Conservation (phyloP, 1,140 invertebrate species). For the Cyphomyrmex costatus region DNA sequence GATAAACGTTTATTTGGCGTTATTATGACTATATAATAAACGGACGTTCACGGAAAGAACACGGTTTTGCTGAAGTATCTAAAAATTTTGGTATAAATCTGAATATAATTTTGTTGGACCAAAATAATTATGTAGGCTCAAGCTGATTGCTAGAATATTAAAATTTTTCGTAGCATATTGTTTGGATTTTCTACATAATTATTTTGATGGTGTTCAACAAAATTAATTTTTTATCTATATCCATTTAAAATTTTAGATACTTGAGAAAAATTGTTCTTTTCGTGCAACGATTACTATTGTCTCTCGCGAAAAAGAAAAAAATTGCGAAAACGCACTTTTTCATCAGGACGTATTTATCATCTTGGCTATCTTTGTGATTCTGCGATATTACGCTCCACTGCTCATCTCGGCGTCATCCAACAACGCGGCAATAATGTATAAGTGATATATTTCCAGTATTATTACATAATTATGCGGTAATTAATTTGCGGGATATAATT, state of each 20-base stretch:
- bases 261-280: too few species aligned
- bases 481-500: conserved; percentile 59
- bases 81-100: too few species aligned
- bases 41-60: not conserved
- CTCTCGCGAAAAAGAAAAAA: too few species aligned
- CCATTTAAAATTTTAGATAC: too few species aligned
- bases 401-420: not conserved
- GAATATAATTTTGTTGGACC: too few species aligned
- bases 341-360: not conserved
- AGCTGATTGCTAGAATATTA: too few species aligned
- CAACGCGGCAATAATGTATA: conserved; percentile 44
- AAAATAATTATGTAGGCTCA: too few species aligned
- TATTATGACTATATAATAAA: not conserved
- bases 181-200: too few species aligned
- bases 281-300: not conserved
- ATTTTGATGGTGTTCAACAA: too few species aligned
- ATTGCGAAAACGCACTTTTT: not conserved
- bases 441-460: conserved; percentile 61
- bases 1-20: not conserved
- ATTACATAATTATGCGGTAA: conserved; percentile 63
- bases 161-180: too few species aligned
- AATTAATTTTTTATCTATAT: too few species aligned
- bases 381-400: conserved; percentile 21
- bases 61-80: too few species aligned
- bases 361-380: conserved; percentile 24